phyloP scores from a whole-genome alignment of 2,888 invertebrate genomes.

The Latheticus oryzae region DNA sequence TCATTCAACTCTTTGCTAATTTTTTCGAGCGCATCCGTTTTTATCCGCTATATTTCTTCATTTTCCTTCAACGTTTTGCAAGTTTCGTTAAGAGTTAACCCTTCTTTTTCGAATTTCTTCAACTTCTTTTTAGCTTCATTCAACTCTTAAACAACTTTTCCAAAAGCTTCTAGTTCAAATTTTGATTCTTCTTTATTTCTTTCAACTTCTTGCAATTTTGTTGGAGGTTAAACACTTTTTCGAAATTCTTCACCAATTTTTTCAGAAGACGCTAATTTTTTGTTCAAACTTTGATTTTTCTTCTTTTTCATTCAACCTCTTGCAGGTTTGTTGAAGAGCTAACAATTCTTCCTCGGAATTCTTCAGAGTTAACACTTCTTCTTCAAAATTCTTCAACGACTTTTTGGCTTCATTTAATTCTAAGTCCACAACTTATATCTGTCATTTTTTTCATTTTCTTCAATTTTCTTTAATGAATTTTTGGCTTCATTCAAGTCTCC shows the following conservation, averaged over 20 bases:
- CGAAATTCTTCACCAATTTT: too few relatives aligned
- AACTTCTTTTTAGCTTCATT: conserved; percentile 45
- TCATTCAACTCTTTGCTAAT: too few relatives aligned
- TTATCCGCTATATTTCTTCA: conserved; percentile 36
- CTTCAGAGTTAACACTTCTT: conserved; percentile 44
- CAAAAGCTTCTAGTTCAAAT: too few relatives aligned
- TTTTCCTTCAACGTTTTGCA: too few relatives aligned
- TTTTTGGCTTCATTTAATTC: conserved; percentile 55
- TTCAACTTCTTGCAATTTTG: too few relatives aligned
- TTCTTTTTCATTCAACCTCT: conserved; percentile 31
- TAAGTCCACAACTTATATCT: conserved; percentile 56
- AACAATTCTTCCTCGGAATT: conserved; percentile 41
- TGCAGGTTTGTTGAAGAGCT: too few relatives aligned
- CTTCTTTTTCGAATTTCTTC: too few relatives aligned
- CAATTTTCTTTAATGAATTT: conserved; percentile 51
- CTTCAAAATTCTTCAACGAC: conserved; percentile 57
- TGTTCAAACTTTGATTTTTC: conserved; percentile 44
- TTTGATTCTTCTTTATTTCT: too few relatives aligned
- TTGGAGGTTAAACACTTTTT: too few relatives aligned
- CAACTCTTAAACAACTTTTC: too few relatives aligned
- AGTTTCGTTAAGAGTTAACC: conserved; percentile 16
- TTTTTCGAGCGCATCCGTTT: too few relatives aligned
- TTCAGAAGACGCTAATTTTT: conserved; percentile 44
- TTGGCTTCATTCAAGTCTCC: conserved; percentile 57
- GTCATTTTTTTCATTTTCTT: conserved; percentile 49